Percentiles rank a stretch among this genome's conserved stretches.
Conservation (phyloP, 2,113 vertebrate genomes). For the Chroicocephalus ridibundus region DNA sequence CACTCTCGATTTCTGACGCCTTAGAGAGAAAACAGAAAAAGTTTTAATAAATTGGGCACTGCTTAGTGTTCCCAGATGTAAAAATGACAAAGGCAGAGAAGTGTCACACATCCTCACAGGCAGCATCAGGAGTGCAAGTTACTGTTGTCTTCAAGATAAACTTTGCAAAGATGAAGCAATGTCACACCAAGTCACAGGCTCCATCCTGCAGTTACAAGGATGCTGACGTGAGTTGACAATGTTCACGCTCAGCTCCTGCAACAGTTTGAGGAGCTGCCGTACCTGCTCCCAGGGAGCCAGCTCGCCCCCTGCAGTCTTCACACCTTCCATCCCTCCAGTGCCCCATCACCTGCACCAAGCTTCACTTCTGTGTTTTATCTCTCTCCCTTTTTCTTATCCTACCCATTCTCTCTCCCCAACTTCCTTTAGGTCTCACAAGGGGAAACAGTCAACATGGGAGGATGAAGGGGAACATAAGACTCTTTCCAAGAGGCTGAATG, state of each 20-base stretch:
- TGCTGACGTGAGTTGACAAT: rapidly evolving
- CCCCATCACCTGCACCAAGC: not conserved
- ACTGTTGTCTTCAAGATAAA: not conserved
- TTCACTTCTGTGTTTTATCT: not conserved
- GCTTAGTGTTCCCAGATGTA: not conserved
- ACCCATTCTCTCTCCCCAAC: not conserved
- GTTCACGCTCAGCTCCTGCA: not conserved
- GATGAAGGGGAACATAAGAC: not conserved
- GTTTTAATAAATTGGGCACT: too few species aligned
- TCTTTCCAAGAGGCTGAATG: not conserved
- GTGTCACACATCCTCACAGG: not conserved
- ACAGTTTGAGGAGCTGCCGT: not conserved
- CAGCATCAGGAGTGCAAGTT: not conserved
- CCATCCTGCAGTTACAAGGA: not conserved
- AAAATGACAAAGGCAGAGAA: not conserved
- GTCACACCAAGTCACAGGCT: not conserved
- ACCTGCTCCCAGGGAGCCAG: not conserved
- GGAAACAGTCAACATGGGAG: not conserved
- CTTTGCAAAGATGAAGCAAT: not conserved
- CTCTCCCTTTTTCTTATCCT: not conserved
- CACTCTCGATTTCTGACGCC: rapidly evolving
- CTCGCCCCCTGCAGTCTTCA: not conserved
- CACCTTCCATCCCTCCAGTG: too few species aligned
- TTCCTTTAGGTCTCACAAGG: not conserved
- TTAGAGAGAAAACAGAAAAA: not conserved